A percentile compares a stretch with the other conserved stretches of the same genome.
Evolutionary conservation across 2,888 invertebrate genomes (phyloP).

Genomic region (Tenthredo livida): DNA sequence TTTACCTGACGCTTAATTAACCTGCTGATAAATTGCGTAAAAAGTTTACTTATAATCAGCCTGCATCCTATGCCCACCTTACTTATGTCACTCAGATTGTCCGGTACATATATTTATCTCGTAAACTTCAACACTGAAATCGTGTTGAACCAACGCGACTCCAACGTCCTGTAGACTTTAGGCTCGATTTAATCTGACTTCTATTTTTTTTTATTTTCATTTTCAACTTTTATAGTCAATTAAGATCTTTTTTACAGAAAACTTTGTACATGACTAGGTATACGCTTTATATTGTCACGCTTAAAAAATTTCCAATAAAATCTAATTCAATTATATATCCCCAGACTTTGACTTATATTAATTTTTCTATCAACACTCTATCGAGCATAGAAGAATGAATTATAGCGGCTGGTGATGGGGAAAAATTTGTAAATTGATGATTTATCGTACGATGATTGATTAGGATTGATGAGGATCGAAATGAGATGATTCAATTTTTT

Average conservation of each 20-base stretch:
- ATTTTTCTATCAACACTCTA: background rate
- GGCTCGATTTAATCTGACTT: background rate
- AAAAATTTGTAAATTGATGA: background rate
- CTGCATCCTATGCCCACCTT: background rate
- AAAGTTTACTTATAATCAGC: constrained; percentile 17
- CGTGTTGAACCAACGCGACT: background rate
- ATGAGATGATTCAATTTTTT: background rate
- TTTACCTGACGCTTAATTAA: background rate
- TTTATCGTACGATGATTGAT: background rate
- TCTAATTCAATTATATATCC: background rate
- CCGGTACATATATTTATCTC: constrained; percentile 14
- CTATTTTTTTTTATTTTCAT: too few relatives aligned
- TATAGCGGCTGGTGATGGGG: too few relatives aligned
- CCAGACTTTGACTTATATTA: background rate
- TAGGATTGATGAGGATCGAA: background rate
- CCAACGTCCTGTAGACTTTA: background rate
- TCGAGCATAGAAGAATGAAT: too few relatives aligned
- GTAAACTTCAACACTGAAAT: constrained; percentile 15
- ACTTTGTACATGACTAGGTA: background rate
- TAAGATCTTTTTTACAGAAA: background rate
- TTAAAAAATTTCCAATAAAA: background rate
- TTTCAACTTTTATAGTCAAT: constrained; percentile 25
- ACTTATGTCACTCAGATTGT: background rate
- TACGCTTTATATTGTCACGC: background rate
- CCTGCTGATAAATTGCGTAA: constrained; percentile 20